A percentile compares a stretch with the other conserved stretches of the same genome.
These are phyloP conservation scores for Megalonaias nervosa DNA, from an alignment of 1,140 invertebrate species.

Conservation along the genomic window DNA sequence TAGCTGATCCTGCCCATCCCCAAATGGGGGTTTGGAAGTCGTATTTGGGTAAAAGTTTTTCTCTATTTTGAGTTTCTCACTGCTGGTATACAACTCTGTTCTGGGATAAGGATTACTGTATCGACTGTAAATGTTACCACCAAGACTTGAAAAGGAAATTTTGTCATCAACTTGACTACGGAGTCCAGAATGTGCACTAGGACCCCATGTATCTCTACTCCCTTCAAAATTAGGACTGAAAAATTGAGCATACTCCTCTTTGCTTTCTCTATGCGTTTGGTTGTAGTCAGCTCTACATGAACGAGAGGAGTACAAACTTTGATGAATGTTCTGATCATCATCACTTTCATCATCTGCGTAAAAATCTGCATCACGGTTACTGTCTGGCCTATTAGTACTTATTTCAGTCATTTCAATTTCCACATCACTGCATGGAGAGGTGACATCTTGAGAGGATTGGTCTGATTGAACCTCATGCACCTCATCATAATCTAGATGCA, in stretches of 20 bases:
- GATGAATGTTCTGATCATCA: conserved; percentile 33
- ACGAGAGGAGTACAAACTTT: neutral
- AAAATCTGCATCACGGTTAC: conserved; percentile 41
- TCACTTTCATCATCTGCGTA: conserved; percentile 49
- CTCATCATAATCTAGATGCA: conserved; percentile 55
- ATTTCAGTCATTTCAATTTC: conserved; percentile 53
- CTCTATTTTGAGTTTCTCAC: conserved; percentile 43
- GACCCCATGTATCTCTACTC: conserved; percentile 31
- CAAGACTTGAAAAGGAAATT: conserved; percentile 38
- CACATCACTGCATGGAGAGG: conserved; percentile 57
- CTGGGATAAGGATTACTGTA: neutral
- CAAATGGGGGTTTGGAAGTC: conserved; percentile 43
- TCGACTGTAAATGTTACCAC: conserved; percentile 12
- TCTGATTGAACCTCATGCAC: conserved; percentile 57
- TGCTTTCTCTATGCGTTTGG: neutral
- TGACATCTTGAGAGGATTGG: conserved; percentile 43
- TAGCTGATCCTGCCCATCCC: conserved; percentile 43
- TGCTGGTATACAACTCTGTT: conserved; percentile 8
- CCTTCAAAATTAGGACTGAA: conserved; percentile 32
- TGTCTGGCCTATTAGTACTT: conserved; percentile 3
- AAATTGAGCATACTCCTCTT: conserved; percentile 4
- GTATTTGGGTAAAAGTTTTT: conserved; percentile 39
- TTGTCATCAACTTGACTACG: conserved; percentile 38
- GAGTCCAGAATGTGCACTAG: conserved; percentile 18
- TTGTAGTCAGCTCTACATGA: neutral